Evolutionary conservation across 2,888 invertebrate genomes (phyloP).

Genomic region (Aporophyla nigra): DNA sequence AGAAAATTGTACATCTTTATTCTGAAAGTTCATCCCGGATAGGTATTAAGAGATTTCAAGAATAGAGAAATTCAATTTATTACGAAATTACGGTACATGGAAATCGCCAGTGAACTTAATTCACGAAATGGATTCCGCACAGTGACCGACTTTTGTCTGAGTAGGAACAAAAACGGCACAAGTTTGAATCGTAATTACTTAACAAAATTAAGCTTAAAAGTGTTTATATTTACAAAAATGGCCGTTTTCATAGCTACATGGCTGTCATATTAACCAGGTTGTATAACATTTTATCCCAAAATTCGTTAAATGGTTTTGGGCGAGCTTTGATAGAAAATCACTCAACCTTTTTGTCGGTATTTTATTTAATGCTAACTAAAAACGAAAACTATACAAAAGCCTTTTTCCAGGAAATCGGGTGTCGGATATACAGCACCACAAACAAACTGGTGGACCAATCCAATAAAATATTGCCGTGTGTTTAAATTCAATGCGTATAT

Average conservation of each 20-base stretch:
- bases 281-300: background rate
- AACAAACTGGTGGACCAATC: conserved; percentile 36
- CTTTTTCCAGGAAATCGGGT: conserved; percentile 30
- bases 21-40: conserved; percentile 10
- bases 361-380: conserved; percentile 45
- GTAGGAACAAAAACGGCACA: background rate
- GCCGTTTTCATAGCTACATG: background rate
- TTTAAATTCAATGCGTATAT: conserved; percentile 38
- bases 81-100: conserved; percentile 21
- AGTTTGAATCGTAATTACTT: background rate
- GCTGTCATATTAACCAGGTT: background rate
- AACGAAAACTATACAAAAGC: conserved; percentile 37
- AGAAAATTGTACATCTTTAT: conserved; percentile 2
- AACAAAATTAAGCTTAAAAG: background rate
- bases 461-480: conserved; percentile 37
- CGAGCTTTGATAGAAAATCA: conserved; percentile 9
- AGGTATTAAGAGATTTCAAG: conserved; percentile 35
- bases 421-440: conserved; percentile 39
- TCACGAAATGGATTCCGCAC: conserved; percentile 22
- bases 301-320: background rate
- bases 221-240: background rate
- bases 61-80: conserved; percentile 33
- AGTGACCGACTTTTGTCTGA: conserved; percentile 19
- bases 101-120: conserved; percentile 37
- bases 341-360: conserved; percentile 8